Percentiles rank a stretch among this genome's conserved stretches.
Conservation (phyloP, 2,888 invertebrate species). For the Philonicus albiceps region DNA sequence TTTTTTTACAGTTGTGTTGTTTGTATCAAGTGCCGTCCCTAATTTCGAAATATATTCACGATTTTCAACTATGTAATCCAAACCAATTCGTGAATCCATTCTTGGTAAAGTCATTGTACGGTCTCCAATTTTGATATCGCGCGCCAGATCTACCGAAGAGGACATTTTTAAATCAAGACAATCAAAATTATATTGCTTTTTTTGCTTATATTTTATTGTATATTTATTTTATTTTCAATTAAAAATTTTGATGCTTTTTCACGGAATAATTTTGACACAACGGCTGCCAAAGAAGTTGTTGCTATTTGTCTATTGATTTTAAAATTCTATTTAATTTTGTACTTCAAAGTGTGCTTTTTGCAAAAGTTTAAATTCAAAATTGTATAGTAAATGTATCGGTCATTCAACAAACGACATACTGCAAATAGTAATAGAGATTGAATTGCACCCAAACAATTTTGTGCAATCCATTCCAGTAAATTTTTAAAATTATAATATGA, state of each 20-base stretch:
- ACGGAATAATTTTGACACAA: not conserved
- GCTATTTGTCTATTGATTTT: not conserved
- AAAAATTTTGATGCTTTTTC: not conserved
- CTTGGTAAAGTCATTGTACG: conserved; percentile 52
- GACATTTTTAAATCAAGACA: not conserved
- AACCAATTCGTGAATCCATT: conserved; percentile 92
- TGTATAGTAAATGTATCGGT: not conserved
- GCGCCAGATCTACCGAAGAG: not conserved
- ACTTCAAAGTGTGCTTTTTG: not conserved
- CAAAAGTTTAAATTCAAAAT: not conserved
- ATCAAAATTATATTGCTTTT: not conserved
- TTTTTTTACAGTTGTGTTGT: conserved; percentile 90
- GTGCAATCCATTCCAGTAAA: too few species aligned
- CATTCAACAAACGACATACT: too few species aligned
- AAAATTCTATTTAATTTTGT: not conserved
- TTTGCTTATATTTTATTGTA: too few species aligned
- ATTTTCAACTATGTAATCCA: conserved; percentile 94
- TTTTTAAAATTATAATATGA: too few species aligned
- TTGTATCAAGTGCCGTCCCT: conserved; percentile 90
- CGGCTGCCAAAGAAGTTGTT: not conserved
- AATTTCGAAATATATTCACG: conserved; percentile 90
- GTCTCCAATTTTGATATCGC: not conserved
- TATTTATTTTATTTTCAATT: not conserved
- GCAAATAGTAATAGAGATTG: too few species aligned
- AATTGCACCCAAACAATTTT: too few species aligned